Conservation (phyloP, 2,888 invertebrate species). For the Agriopis leucophaearia region DNA sequence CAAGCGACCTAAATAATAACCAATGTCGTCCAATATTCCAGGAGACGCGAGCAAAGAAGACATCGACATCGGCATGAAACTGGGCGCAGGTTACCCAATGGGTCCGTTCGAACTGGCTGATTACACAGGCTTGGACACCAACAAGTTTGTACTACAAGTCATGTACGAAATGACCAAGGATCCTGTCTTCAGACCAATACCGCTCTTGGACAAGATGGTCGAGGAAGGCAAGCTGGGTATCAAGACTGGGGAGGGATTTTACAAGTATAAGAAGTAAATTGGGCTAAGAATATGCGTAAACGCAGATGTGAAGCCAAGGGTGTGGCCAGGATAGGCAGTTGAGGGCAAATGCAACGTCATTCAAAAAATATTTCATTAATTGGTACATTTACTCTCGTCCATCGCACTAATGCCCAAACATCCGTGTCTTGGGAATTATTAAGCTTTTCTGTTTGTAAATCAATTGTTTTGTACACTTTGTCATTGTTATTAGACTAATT, state of each 20-base stretch:
- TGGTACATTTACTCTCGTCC: too few species aligned
- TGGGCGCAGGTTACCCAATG: constrained; percentile 97
- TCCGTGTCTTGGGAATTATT: too few species aligned
- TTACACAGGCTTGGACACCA: constrained; percentile 94
- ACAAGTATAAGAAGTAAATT: constrained; percentile 86
- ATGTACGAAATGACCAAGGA: constrained; percentile 89
- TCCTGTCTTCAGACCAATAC: constrained; percentile 85
- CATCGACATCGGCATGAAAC: constrained; percentile 96
- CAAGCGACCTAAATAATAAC: not conserved
- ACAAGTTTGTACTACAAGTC: constrained; percentile 91
- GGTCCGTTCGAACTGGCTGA: constrained; percentile 95
- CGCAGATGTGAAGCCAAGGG: not conserved
- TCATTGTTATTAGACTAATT: too few species aligned
- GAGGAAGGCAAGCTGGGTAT: constrained; percentile 92
- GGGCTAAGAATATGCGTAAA: not conserved
- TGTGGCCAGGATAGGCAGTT: too few species aligned
- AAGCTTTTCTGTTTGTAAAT: too few species aligned
- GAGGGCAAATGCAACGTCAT: too few species aligned
- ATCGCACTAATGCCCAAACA: too few species aligned
- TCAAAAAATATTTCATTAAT: too few species aligned
- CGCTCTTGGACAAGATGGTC: constrained; percentile 89
- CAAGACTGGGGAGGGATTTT: constrained; percentile 95
- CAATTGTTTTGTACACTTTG: too few species aligned
- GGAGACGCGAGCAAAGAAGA: constrained; percentile 91
- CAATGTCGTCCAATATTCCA: constrained; percentile 50